Evolutionary conservation across 2,797 vertebrate genomes (phyloP).

Genomic region (Acanthiza pusilla): DNA sequence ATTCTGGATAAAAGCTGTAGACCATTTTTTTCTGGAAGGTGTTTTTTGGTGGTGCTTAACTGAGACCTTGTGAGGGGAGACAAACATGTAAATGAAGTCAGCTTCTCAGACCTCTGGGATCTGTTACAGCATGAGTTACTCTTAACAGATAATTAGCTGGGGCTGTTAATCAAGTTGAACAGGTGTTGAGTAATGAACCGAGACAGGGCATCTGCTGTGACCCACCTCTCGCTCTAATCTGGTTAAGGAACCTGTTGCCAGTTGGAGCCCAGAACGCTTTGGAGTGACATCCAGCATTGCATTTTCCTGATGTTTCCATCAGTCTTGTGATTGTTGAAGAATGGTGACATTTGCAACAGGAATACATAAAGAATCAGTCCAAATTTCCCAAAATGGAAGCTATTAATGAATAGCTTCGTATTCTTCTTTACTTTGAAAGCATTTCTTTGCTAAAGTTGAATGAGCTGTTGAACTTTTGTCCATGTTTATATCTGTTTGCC

Average conservation of each 20-base stretch:
- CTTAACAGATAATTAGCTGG: slow-evolving; percentile 73
- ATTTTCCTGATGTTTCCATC: slow-evolving; percentile 38
- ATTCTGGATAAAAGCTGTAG: not conserved
- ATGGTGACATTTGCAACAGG: slow-evolving; percentile 35
- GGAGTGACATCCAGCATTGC: slow-evolving; percentile 9
- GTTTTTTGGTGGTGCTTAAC: slow-evolving; percentile 41
- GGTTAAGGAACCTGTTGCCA: slow-evolving; percentile 52
- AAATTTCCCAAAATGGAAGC: not conserved
- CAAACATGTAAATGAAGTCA: slow-evolving; percentile 72
- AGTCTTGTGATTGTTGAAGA: slow-evolving; percentile 13
- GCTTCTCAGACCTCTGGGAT: slow-evolving; percentile 67
- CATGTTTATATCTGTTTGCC: not conserved
- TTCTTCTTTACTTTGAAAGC: not conserved
- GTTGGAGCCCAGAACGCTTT: slow-evolving; percentile 17
- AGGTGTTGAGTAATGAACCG: slow-evolving; percentile 79
- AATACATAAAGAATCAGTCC: slow-evolving; percentile 14
- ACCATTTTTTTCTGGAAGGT: not conserved
- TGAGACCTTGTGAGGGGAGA: slow-evolving; percentile 71
- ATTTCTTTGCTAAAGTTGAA: not conserved
- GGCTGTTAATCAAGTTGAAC: slow-evolving; percentile 75
- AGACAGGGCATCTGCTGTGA: slow-evolving; percentile 76
- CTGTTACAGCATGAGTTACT: slow-evolving; percentile 64
- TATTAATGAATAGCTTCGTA: slow-evolving; percentile 19
- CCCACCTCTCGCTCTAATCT: slow-evolving; percentile 58
- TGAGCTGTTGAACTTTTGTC: not conserved